These are phyloP conservation scores for Philopedon plagiatum DNA, from an alignment of 2,888 invertebrate genomes.

Conservation along the genomic window DNA sequence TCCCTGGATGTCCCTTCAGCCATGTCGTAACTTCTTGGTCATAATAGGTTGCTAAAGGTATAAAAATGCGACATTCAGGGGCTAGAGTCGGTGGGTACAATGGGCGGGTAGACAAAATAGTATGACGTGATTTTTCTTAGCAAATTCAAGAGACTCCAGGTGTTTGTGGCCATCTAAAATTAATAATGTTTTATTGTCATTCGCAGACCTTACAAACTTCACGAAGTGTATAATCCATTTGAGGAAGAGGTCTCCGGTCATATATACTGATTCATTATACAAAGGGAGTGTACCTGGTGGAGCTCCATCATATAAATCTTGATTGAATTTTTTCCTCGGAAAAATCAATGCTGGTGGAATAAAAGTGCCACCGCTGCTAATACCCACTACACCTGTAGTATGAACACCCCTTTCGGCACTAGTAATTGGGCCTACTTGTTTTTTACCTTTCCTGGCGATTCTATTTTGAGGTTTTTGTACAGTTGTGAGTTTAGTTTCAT, in stretches of 20 bases:
- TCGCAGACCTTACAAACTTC: no score
- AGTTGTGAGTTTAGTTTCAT: slow-evolving; percentile 20
- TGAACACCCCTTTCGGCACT: slow-evolving; percentile 22
- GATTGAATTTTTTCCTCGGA: slow-evolving; percentile 15
- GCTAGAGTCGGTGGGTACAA: no score
- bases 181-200: no score
- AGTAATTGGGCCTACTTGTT: slow-evolving; percentile 14
- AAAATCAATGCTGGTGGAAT: slow-evolving; percentile 23
- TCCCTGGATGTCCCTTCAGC: no score
- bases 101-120: slow-evolving; percentile 26
- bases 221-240: no score
- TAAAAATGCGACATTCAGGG: no score
- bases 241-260: no score
- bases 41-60: no score
- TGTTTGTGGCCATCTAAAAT: slow-evolving; percentile 21
- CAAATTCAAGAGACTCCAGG: slow-evolving; percentile 18
- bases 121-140: slow-evolving; percentile 25
- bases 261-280: slow-evolving; percentile 32
- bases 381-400: slow-evolving; percentile 14
- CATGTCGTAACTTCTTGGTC: no score
- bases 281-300: slow-evolving; percentile 13
- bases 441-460: slow-evolving; percentile 16
- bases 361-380: slow-evolving; percentile 22
- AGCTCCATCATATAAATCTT: slow-evolving; percentile 25
- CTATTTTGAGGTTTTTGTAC: slow-evolving; percentile 24